Evolutionary conservation across 1,140 invertebrate genomes (phyloP), one percentile per base, ranked within the genome.

Genomic region (Samia ricini): DNA sequence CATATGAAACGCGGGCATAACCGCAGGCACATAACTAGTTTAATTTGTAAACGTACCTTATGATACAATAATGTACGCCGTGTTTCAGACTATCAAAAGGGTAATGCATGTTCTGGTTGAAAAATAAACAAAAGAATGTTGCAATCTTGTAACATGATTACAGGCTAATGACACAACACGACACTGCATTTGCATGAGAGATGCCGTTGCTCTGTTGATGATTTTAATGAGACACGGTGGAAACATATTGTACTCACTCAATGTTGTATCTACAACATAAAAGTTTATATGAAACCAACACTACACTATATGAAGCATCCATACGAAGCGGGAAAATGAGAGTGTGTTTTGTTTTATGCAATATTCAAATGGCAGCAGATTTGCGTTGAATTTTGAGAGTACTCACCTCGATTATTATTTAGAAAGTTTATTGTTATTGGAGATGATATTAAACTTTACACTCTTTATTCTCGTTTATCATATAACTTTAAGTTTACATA

Each of bases 161-260:
- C 60, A 48, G 61, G 65, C 64, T 75, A 75, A 75, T 69, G 72
- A 75, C 69, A 61, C 71, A 61, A 62, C 56, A 64, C 59, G 62
- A 68, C 65, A 65, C 63, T 69, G 57, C 33, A 42, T 42, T 42
- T 42, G 67, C 67, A 65, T 61, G 65, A 56, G 61, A 62, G 33
- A 42, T 51, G 59, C 21, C 60, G 64, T 60, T 63, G 61, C 61
- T 67, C 64, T 66, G 64, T 69, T 74, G 69, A 74, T 68, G 66
- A 67, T 65, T 72, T 72, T 74, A 74, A 74, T 72, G 72, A 74
- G 67, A 60, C 69, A 49, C 67, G 64, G 66, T 69, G 71, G 69
- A 69, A 62, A 65, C 66, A 61, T 63, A 59, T 66, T 62, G 51
- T 64, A 60, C 15, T n/a, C 19, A 56, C 22, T 42, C 33, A 42